Evolutionary conservation across 2,113 vertebrate genomes (phyloP), one percentile per base, ranked within the genome.

Genomic region (Hipposideros armiger): DNA sequence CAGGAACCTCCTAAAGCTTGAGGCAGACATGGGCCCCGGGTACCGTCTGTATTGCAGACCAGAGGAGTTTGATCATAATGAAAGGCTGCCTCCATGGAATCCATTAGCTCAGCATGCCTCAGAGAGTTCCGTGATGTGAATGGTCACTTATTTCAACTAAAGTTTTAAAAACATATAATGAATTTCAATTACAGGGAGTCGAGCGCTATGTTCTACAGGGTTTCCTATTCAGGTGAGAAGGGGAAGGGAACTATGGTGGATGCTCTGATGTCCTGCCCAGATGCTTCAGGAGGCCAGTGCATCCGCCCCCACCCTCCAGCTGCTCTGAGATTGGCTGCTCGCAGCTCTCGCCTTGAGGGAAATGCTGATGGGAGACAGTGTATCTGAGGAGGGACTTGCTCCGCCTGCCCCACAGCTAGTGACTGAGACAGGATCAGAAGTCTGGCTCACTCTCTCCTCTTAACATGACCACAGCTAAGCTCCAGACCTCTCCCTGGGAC

Each of bases 91-190:
- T 81, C 74, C 0, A 0, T 62, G 66, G 22, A 85, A 58, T 78
- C 90, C 13, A n/a, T 90, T 77, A 88, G 78, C 80, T 72, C 42
- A 42, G 50, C 64, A 11, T 50, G 36, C 42, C 74, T 97, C 80
- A 81, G 74, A 93, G 45, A 84, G 45, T 22, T 84, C 70, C 52
- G 10, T 52, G 73, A 78, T 83, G 19, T 26, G 11, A 90, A 4
- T 16, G 20, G 60, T 42, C 76, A 32, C 36, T 80, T 42, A 40
- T 85, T 91, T 72, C 4, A 1, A 89, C 20, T n/a, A 45, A 90
- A 64, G 54, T 67, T 62, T 54, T 8, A 94, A 82, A 24, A 8
- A 56, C 24, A 40, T 40, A 64, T 36, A 69, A 20, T 70, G 64
- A 94, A 77, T 69, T 47, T 87, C 30, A 13, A 4, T 73, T 58